Conservation (phyloP, 2,888 invertebrate genomes). For the Lochmaea crataegi region DNA sequence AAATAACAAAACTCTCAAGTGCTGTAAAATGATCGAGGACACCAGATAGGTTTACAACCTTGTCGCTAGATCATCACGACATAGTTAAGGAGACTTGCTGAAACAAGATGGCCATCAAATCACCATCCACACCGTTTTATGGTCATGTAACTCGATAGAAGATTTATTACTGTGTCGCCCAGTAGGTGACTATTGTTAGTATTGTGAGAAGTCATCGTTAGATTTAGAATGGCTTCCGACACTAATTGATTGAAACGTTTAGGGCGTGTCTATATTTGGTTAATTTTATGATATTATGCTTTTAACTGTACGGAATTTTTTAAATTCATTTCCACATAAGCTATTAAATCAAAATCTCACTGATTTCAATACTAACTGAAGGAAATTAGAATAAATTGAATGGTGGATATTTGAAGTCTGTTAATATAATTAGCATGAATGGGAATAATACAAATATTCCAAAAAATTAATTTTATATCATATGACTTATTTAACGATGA, state of each 20-base stretch:
- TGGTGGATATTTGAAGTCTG: too few relatives aligned
- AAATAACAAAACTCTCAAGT: conserved; percentile 21
- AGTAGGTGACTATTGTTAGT: conserved; percentile 31
- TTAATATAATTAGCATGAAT: too few relatives aligned
- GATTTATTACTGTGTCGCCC: conserved; percentile 36
- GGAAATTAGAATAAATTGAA: too few relatives aligned
- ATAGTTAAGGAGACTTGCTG: conserved; percentile 35
- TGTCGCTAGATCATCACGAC: conserved; percentile 52
- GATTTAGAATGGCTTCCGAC: conserved; percentile 26
- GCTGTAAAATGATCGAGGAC: conserved; percentile 44
- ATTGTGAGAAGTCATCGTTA: conserved; percentile 26
- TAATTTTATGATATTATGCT: neutral
- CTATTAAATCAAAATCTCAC: too few relatives aligned
- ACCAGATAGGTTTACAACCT: conserved; percentile 51
- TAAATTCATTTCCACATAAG: too few relatives aligned
- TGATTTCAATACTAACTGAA: too few relatives aligned
- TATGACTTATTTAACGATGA: too few relatives aligned
- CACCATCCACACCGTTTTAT: conserved; percentile 49
- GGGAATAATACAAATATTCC: too few relatives aligned
- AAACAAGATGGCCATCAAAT: conserved; percentile 57
- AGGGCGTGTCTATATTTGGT: neutral
- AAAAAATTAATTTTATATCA: too few relatives aligned
- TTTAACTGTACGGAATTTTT: neutral
- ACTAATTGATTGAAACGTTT: conserved; percentile 19
- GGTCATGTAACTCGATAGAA: conserved; percentile 38